Conservation (phyloP, 1,140 invertebrate species). For the Nasonia longicornis region DNA sequence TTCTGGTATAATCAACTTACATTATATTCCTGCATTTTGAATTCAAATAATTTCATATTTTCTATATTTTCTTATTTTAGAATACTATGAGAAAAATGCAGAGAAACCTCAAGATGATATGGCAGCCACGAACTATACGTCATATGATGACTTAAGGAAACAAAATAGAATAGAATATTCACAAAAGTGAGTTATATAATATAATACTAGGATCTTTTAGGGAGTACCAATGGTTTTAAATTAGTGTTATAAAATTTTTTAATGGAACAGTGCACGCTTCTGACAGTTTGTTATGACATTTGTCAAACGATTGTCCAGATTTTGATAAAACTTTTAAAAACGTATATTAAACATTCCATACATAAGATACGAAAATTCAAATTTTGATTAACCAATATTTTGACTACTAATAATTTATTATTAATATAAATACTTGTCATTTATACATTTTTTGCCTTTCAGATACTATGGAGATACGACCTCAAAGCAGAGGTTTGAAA, state of each 20-base stretch:
- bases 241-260: too few relatives aligned
- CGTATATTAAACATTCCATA: too few relatives aligned
- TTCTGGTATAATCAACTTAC: slow-evolving; percentile 28
- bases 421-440: background rate
- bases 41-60: background rate
- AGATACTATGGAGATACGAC: background rate
- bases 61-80: slow-evolving; percentile 6
- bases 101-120: background rate
- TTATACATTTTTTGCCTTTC: background rate
- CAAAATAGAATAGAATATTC: slow-evolving; percentile 31
- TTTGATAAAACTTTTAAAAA: too few relatives aligned
- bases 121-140: background rate
- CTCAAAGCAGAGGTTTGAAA: background rate
- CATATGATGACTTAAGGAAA: slow-evolving; percentile 42
- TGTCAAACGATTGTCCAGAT: too few relatives aligned
- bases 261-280: too few relatives aligned
- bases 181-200: slow-evolving; percentile 21
- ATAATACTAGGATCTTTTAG: background rate
- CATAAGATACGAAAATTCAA: too few relatives aligned
- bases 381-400: too few relatives aligned
- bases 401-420: too few relatives aligned
- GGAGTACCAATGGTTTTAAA: too few relatives aligned
- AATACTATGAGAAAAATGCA: slow-evolving; percentile 1
- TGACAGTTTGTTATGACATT: too few relatives aligned
- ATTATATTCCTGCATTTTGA: too few relatives aligned